These are phyloP conservation scores for Cebus imitator DNA, from an alignment of 2,113 vertebrate species.

Conservation along the genomic window DNA sequence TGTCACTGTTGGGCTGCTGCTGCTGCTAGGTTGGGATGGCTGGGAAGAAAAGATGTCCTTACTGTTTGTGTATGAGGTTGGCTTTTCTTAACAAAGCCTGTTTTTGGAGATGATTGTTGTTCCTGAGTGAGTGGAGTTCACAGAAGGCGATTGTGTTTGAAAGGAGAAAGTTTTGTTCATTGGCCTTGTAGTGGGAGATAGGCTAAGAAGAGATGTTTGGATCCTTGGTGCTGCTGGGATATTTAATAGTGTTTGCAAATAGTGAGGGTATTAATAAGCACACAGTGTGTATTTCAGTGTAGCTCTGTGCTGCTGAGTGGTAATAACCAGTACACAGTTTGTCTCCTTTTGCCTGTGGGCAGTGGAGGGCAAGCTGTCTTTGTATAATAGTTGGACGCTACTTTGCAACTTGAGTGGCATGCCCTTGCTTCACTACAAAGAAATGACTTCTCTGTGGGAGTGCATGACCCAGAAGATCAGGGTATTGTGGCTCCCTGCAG, in stretches of 20 bases:
- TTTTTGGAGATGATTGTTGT: slow-evolving; percentile 36
- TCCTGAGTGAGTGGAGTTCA: not conserved
- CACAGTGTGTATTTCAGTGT: not conserved
- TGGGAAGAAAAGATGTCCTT: not conserved
- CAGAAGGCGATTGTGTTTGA: not conserved
- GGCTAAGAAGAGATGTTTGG: slow-evolving; percentile 30
- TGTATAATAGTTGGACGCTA: not conserved
- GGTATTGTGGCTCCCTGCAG: not conserved
- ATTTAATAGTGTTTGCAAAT: slow-evolving; percentile 47
- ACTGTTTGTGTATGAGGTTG: not conserved
- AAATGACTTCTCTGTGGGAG: not conserved
- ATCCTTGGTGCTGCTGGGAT: not conserved
- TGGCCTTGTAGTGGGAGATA: not conserved
- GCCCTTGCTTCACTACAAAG: not conserved
- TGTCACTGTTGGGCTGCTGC: slow-evolving; percentile 69
- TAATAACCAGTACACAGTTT: not conserved
- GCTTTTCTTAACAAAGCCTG: not conserved
- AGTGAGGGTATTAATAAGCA: slow-evolving; percentile 28
- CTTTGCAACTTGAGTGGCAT: not conserved
- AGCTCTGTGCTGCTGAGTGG: not conserved
- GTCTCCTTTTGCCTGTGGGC: slow-evolving; percentile 28
- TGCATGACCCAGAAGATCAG: not conserved
- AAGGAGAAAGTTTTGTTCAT: slow-evolving; percentile 47
- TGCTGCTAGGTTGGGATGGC: not conserved
- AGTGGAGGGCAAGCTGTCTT: not conserved